Evolutionary conservation across 2,888 invertebrate species (phyloP), one percentile per base, ranked within the genome.

Genomic region (Osedax frankpressi): DNA sequence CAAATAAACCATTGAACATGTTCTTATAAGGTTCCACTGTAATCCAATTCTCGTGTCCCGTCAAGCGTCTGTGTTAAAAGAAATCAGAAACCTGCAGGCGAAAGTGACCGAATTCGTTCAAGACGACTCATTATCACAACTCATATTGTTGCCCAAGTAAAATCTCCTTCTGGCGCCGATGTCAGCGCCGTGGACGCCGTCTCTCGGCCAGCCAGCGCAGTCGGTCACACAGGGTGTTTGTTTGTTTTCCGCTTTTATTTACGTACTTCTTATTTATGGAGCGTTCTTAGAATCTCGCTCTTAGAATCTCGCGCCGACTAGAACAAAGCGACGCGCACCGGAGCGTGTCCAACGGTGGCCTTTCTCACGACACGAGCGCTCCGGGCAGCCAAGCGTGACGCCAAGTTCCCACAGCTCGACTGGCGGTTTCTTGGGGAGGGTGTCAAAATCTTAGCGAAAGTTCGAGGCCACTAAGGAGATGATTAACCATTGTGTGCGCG

Each of bases 161-260:
- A n/a, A 1, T 65, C n/a, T 65, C 65, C 65, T 2, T 2, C 14
- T 65, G 65, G 65, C 19, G 65, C 24, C 65, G 65, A 1, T 24
- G 65, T 24, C 65, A 2, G 65, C 24, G 19, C 24, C 24, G 14
- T 24, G 65, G 65, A 24, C 65, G 65, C 2, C 26, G 65, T 19
- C 65, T 2, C 2, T 65, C 65, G 24, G 65, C 14, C 65, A 14
- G 65, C 24, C 11, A 2, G 24, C 65, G 19, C 65, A 65, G 65
- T 24, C 65, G 65, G 24, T 65, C 24, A 65, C 65, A 65, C 65
- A 65, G 19, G 65, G 27, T 65, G 65, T 65, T 65, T 65, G 65
- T 65, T 65, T 65, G 65, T 65, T 65, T 65, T 65, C 65, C 65
- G 65, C 65, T 65, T 65, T 65, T 65, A 65, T 65, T 65, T 65